Conservation (phyloP, 2,888 invertebrate species). For the Callyntrura sp. region DNA sequence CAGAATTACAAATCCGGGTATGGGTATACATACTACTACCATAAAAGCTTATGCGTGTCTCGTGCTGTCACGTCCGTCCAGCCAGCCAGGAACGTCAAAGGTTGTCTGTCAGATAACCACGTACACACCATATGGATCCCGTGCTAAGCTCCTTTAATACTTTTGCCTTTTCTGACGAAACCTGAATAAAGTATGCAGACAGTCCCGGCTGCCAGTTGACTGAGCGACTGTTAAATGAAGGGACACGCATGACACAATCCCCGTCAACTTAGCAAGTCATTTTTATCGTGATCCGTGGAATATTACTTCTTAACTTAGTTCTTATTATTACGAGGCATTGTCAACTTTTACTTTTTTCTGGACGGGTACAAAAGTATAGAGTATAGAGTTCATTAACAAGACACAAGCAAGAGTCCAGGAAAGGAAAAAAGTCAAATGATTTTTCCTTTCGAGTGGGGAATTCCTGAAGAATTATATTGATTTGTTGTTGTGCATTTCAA, state of each 20-base stretch:
- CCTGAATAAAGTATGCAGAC: slow-evolving; percentile 46
- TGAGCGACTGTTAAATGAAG: slow-evolving; percentile 13
- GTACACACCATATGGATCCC: slow-evolving; percentile 69
- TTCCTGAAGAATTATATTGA: slow-evolving; percentile 48
- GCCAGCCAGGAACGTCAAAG: slow-evolving; percentile 29
- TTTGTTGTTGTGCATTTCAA: neutral
- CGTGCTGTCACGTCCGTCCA: slow-evolving; percentile 59
- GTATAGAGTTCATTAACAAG: slow-evolving; percentile 67
- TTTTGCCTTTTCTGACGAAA: slow-evolving; percentile 54
- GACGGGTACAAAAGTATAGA: neutral
- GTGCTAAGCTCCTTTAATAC: slow-evolving; percentile 67
- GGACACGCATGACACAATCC: slow-evolving; percentile 36
- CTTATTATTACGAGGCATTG: neutral
- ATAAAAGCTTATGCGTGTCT: slow-evolving; percentile 42
- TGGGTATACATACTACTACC: neutral
- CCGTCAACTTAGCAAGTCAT: slow-evolving; percentile 58
- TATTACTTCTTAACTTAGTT: neutral
- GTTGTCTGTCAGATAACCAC: slow-evolving; percentile 51
- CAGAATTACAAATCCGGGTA: neutral
- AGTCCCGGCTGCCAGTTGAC: neutral
- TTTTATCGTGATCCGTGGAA: slow-evolving; percentile 49
- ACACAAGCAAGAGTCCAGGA: slow-evolving; percentile 30
- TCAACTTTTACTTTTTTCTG: neutral
- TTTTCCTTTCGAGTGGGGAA: slow-evolving; percentile 11
- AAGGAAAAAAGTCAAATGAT: neutral